Percentiles rank a stretch among this genome's conserved stretches.
These are phyloP conservation scores for Sphinx pinastri DNA, from an alignment of 2,888 invertebrate species.

Conservation along the genomic window DNA sequence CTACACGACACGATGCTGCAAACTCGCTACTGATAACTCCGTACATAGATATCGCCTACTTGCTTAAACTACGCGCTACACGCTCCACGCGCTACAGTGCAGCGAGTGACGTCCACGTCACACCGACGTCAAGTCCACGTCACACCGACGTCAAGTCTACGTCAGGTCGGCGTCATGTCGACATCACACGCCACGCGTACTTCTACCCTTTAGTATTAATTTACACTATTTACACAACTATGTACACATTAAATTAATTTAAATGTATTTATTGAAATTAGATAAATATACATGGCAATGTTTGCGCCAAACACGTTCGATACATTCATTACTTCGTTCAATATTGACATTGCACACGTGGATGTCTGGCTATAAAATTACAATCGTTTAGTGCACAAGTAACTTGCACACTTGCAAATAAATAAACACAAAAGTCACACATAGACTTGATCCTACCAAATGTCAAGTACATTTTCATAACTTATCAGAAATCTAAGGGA, in stretches of 20 bases:
- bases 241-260: slow-evolving; percentile 17
- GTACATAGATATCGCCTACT: slow-evolving; percentile 3
- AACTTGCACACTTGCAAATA: background rate
- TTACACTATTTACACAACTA: slow-evolving; percentile 20
- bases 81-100: background rate
- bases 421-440: too few relatives aligned
- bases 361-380: background rate
- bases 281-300: slow-evolving; percentile 1
- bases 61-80: slow-evolving; percentile 5
- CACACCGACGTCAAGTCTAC: too few relatives aligned
- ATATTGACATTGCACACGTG: background rate
- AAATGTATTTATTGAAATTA: slow-evolving; percentile 5
- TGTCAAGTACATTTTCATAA: too few relatives aligned
- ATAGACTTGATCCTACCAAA: too few relatives aligned
- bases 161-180: background rate
- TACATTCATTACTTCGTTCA: background rate
- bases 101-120: background rate
- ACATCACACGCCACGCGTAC: background rate
- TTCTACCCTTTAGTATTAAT: background rate
- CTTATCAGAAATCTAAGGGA: too few relatives aligned
- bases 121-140: background rate
- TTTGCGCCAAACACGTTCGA: background rate
- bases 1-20: slow-evolving; percentile 61
- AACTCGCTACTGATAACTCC: slow-evolving; percentile 54
- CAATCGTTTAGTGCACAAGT: background rate